Percentiles rank a stretch among this genome's conserved stretches.
phyloP scores from a whole-genome alignment of 2,888 invertebrate genomes.

The Linnaemya tessellans region DNA sequence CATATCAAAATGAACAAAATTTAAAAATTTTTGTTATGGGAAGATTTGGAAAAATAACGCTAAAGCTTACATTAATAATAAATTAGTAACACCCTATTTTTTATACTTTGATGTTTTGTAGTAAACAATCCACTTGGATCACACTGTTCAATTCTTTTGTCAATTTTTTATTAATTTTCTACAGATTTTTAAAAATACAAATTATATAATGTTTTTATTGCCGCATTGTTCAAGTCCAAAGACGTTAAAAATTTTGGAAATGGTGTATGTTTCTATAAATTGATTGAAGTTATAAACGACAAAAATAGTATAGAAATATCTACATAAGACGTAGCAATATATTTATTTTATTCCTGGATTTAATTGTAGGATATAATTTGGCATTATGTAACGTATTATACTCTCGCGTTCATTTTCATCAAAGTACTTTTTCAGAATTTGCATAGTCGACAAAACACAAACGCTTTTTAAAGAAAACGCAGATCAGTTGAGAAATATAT shows the following conservation, averaged over 20 bases:
- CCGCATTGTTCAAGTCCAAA: slow-evolving; percentile 48
- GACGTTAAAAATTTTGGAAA: slow-evolving; percentile 43
- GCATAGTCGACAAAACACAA: slow-evolving; percentile 18
- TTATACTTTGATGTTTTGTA: slow-evolving; percentile 48
- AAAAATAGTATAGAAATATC: slow-evolving; percentile 38
- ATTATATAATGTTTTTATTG: slow-evolving; percentile 41
- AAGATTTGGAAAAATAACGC: slow-evolving; percentile 35
- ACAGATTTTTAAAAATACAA: slow-evolving; percentile 41
- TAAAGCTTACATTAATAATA: slow-evolving; percentile 18
- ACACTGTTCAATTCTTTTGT: slow-evolving; percentile 34
- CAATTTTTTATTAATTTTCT: slow-evolving; percentile 54
- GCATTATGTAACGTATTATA: slow-evolving; percentile 36
- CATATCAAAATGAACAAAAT: neutral
- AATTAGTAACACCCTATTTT: slow-evolving; percentile 30
- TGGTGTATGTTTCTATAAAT: slow-evolving; percentile 32
- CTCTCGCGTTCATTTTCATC: slow-evolving; percentile 43
- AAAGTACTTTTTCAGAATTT: slow-evolving; percentile 33
- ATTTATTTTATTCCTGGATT: slow-evolving; percentile 17
- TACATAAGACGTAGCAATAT: slow-evolving; percentile 11
- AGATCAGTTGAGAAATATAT: neutral
- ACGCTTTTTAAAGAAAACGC: neutral
- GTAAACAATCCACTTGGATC: slow-evolving; percentile 50
- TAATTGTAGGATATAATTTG: slow-evolving; percentile 42
- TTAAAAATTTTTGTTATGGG: slow-evolving; percentile 35
- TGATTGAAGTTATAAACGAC: slow-evolving; percentile 45